Evolutionary conservation across 2,113 vertebrate genomes (phyloP).

Genomic region (Tragelaphus imberbis): DNA sequence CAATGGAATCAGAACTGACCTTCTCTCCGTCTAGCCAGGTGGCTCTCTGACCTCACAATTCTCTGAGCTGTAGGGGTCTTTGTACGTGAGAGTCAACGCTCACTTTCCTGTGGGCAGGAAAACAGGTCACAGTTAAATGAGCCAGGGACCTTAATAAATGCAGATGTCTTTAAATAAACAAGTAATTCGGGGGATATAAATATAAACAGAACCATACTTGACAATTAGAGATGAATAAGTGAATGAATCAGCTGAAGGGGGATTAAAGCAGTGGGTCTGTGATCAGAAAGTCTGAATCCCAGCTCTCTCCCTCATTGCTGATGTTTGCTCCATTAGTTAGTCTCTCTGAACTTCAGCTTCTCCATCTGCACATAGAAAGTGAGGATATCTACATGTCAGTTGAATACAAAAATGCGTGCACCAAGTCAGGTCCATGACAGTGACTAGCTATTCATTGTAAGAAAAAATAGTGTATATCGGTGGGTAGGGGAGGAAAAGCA

Average conservation of each 20-base stretch:
- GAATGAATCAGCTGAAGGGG: background rate
- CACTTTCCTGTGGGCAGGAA: background rate
- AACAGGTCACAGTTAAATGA: background rate
- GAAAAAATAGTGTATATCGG: background rate
- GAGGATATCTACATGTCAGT: background rate
- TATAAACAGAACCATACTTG: background rate
- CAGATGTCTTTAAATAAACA: background rate
- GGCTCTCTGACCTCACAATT: background rate
- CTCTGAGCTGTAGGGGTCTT: background rate
- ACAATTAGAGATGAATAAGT: background rate
- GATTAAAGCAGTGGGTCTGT: background rate
- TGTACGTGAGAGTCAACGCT: background rate
- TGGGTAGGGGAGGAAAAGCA: background rate
- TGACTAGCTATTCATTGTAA: background rate
- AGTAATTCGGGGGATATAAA: background rate
- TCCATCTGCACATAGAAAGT: background rate
- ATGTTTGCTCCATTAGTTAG: background rate
- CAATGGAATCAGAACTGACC: rapidly evolving
- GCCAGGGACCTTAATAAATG: background rate
- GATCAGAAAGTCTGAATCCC: background rate
- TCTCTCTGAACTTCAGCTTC: background rate
- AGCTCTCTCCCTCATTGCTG: background rate
- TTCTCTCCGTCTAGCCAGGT: background rate
- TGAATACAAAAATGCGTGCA: background rate
- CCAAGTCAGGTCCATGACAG: too few species aligned